These are phyloP conservation scores for Semnornis frantzii DNA, from an alignment of 2,113 vertebrate species.

Conservation along the genomic window DNA sequence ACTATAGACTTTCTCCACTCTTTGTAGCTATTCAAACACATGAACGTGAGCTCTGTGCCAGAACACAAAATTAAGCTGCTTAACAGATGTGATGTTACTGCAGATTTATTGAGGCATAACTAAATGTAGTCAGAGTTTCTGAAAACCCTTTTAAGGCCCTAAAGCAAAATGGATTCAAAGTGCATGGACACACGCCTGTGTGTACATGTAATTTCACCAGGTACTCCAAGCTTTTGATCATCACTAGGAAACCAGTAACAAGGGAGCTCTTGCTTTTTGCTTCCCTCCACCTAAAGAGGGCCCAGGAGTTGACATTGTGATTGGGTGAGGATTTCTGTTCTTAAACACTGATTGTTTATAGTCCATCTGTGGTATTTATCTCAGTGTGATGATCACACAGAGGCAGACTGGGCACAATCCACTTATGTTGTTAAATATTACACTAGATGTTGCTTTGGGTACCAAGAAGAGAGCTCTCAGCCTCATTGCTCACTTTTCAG, in stretches of 20 bases:
- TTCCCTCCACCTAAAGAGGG: background rate
- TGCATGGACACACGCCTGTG: background rate
- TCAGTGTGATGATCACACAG: background rate
- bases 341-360: background rate
- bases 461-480: background rate
- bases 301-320: background rate
- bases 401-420: background rate
- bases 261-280: background rate
- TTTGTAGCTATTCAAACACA: background rate
- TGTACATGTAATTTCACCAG: background rate
- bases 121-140: background rate
- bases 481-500: background rate
- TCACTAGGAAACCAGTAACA: background rate
- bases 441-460: background rate
- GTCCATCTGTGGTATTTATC: background rate
- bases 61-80: background rate
- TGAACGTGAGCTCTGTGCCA: background rate
- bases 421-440: background rate
- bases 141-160: background rate
- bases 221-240: background rate
- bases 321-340: background rate
- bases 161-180: background rate
- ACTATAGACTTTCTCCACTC: background rate
- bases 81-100: background rate
- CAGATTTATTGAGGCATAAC: background rate